These are phyloP conservation scores for Sylvia atricapilla DNA, from an alignment of 2,113 vertebrate genomes.

Conservation along the genomic window DNA sequence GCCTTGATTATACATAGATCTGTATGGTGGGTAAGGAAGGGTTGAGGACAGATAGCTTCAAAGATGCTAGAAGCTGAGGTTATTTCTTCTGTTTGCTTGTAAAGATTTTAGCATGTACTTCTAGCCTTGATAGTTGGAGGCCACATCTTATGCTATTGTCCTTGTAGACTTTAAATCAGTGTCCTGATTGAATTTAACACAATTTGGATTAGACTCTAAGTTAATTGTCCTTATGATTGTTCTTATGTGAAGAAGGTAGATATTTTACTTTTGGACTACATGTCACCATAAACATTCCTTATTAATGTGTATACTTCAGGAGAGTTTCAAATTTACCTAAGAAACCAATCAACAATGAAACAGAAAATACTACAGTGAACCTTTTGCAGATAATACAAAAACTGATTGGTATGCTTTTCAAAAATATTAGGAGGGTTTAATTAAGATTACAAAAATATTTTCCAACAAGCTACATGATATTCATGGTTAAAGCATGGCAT, in stretches of 20 bases:
- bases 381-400: not conserved
- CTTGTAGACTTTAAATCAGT: not conserved
- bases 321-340: not conserved
- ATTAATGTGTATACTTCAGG: not conserved
- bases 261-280: not conserved
- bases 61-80: not conserved
- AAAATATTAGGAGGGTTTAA: not conserved
- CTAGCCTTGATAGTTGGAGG: not conserved
- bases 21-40: not conserved
- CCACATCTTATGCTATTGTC: not conserved
- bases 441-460: slow-evolving; percentile 27
- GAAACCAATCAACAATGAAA: not conserved
- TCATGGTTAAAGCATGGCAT: not conserved
- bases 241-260: not conserved
- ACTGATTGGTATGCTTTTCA: not conserved
- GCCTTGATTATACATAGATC: not conserved
- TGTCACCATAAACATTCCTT: not conserved
- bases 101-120: not conserved
- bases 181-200: not conserved
- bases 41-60: not conserved
- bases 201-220: not conserved
- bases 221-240: not conserved
- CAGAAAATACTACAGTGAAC: not conserved
- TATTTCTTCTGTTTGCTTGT: not conserved
- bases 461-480: not conserved